Evolutionary conservation across 2,113 vertebrate species (phyloP).

Genomic region (Saccopteryx leptura): DNA sequence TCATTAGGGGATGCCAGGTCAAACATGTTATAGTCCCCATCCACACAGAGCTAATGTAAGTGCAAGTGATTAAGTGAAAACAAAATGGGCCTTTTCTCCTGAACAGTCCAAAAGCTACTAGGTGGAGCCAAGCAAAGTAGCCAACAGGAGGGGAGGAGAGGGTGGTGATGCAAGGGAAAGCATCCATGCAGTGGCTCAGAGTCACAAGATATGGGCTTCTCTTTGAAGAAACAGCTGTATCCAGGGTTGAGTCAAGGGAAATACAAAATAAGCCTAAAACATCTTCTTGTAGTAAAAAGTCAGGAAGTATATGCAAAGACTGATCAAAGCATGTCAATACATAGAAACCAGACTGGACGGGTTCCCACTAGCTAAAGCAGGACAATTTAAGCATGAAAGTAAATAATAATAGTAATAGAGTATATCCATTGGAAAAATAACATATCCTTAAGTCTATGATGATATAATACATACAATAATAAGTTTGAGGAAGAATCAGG

Average conservation of each 20-base stretch:
- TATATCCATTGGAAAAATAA: neutral
- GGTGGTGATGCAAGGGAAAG: rapidly evolving
- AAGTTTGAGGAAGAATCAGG: neutral
- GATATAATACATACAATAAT: slow-evolving; percentile 29
- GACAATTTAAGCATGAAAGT: neutral
- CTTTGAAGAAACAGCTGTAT: neutral
- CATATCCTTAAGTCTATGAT: neutral
- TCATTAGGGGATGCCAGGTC: neutral
- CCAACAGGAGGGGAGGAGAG: neutral
- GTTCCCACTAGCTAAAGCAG: neutral
- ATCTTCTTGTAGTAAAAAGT: neutral
- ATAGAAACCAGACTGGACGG: neutral
- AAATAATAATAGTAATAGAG: neutral
- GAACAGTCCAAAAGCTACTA: neutral
- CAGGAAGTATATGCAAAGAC: neutral
- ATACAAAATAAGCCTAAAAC: neutral
- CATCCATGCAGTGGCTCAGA: neutral
- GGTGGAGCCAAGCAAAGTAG: neutral
- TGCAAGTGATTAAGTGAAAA: slow-evolving; percentile 15
- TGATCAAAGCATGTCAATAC: neutral
- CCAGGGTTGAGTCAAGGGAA: neutral
- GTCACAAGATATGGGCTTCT: neutral
- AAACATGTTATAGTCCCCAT: neutral
- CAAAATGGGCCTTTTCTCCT: neutral
- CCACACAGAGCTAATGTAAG: neutral